Percentiles rank a stretch among this genome's conserved stretches.
These are phyloP conservation scores for Lagopus muta DNA, from an alignment of 2,113 vertebrate genomes.

Conservation along the genomic window DNA sequence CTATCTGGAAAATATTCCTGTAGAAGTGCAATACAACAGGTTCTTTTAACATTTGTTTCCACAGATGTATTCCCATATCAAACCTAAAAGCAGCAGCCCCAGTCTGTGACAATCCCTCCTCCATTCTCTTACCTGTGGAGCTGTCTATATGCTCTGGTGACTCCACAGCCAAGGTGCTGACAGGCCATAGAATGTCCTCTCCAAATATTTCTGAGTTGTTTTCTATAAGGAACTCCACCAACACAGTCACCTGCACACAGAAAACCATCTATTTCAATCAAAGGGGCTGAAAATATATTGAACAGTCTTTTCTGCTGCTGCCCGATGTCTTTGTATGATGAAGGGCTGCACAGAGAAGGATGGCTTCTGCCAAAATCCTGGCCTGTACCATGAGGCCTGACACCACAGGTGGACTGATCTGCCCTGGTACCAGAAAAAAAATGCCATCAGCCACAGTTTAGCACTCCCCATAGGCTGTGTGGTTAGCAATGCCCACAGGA, in stretches of 20 bases:
- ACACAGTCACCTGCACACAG: slow-evolving; percentile 81
- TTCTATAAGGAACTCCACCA: slow-evolving; percentile 92
- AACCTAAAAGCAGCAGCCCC: neutral
- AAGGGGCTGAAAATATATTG: neutral
- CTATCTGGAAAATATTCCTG: neutral
- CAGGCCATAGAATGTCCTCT: slow-evolving; percentile 77
- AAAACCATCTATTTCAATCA: neutral
- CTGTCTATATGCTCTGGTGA: slow-evolving; percentile 74
- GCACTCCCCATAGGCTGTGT: accelerated
- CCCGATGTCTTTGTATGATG: neutral
- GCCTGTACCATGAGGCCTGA: neutral
- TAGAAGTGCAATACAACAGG: neutral
- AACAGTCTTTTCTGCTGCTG: neutral
- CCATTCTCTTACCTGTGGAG: slow-evolving; percentile 73
- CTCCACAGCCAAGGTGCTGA: slow-evolving; percentile 77
- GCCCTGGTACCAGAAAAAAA: neutral
- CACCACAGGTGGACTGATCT: neutral
- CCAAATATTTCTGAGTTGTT: slow-evolving; percentile 88
- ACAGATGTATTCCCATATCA: neutral
- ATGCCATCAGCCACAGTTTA: neutral
- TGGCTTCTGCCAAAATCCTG: neutral
- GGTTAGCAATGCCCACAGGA: accelerated
- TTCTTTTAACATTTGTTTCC: neutral
- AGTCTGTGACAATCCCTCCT: neutral
- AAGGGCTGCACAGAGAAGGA: neutral